A percentile compares a stretch with the other conserved stretches of the same genome.
Evolutionary conservation across 2,113 vertebrate species (phyloP).

Genomic region (Sphyrna mokarran): DNA sequence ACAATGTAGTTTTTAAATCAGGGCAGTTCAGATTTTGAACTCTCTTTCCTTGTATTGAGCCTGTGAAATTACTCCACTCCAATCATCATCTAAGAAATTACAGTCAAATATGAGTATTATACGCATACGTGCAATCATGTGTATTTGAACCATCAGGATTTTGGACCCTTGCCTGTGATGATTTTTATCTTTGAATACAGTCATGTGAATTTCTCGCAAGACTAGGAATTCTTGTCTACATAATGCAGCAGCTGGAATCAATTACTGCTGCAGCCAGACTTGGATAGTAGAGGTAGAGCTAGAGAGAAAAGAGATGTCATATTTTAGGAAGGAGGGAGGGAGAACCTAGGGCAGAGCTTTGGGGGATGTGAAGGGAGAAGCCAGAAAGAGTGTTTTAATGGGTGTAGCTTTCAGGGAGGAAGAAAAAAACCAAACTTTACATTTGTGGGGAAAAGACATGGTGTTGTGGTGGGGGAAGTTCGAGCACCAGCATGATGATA

Average conservation of each 20-base stretch:
- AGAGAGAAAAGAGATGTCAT: background rate
- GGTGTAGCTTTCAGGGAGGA: background rate
- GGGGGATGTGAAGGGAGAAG: too few species aligned
- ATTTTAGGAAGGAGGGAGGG: background rate
- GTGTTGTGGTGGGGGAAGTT: background rate
- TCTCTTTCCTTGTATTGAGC: background rate
- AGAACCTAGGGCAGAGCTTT: background rate
- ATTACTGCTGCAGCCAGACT: background rate
- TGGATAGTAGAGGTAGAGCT: background rate
- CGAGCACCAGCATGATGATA: background rate
- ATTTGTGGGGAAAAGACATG: background rate
- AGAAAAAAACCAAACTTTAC: background rate
- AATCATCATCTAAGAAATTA: background rate
- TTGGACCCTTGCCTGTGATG: background rate
- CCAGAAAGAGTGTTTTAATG: background rate
- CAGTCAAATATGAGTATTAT: background rate
- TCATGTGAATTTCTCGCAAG: background rate
- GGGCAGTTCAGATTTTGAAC: background rate
- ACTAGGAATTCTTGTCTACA: background rate
- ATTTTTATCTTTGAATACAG: background rate
- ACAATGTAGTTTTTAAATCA: slow-evolving; percentile 12
- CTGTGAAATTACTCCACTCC: background rate
- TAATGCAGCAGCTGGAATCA: background rate
- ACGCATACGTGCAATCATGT: background rate
- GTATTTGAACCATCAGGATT: background rate